A percentile compares a stretch with the other conserved stretches of the same genome.
These are phyloP conservation scores for Gerris lacustris DNA, from an alignment of 2,888 invertebrate species.

Conservation along the genomic window DNA sequence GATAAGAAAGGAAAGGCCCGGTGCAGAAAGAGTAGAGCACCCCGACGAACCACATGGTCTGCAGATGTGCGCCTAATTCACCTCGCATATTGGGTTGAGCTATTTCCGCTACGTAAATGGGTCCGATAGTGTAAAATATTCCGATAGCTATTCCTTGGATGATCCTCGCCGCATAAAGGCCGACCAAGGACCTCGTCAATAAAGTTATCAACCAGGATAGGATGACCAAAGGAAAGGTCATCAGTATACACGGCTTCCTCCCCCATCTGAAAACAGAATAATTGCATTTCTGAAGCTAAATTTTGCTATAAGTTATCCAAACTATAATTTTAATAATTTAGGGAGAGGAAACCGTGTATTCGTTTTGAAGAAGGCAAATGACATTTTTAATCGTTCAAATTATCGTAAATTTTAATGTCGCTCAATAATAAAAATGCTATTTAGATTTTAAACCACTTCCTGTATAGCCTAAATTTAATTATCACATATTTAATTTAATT, in stretches of 20 bases:
- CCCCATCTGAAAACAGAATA: conserved; percentile 25
- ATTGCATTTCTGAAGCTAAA: too few species aligned
- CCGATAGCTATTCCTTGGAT: conserved; percentile 4
- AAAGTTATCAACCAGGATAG: conserved; percentile 15
- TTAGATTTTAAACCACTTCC: too few species aligned
- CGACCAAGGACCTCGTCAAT: conserved; percentile 6
- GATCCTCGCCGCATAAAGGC: not conserved
- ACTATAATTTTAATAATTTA: too few species aligned
- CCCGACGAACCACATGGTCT: conserved; percentile 9
- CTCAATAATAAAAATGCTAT: too few species aligned
- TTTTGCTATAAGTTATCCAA: too few species aligned
- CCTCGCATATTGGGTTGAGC: conserved; percentile 1
- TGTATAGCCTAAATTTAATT: too few species aligned
- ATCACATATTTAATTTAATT: too few species aligned
- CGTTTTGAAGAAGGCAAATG: too few species aligned
- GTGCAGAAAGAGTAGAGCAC: conserved; percentile 5
- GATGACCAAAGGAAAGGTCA: conserved; percentile 27
- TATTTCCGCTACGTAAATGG: conserved; percentile 10
- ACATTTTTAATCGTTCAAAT: too few species aligned
- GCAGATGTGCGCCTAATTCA: not conserved
- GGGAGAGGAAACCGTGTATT: too few species aligned
- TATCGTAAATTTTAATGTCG: too few species aligned
- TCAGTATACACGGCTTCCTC: conserved; percentile 28
- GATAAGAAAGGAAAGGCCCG: conserved; percentile 8
- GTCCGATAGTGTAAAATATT: not conserved